These are phyloP conservation scores for Cephonodes hylas DNA, from an alignment of 2,888 invertebrate species.

Conservation along the genomic window DNA sequence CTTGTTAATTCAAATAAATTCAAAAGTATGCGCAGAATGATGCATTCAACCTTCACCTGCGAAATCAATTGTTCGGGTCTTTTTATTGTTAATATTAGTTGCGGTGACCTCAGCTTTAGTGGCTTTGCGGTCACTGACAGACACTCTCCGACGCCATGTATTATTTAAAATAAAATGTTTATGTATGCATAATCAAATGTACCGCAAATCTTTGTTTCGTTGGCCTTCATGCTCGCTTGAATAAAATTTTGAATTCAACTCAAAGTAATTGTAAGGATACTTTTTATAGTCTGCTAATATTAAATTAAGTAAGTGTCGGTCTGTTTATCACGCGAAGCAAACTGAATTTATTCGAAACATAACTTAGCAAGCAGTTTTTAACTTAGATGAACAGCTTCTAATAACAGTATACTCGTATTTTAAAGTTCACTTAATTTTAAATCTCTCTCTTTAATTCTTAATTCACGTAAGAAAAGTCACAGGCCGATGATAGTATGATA, in stretches of 20 bases:
- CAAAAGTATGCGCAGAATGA: neutral
- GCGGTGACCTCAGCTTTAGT: neutral
- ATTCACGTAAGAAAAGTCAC: too few relatives aligned
- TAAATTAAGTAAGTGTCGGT: too few relatives aligned
- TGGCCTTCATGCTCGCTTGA: neutral
- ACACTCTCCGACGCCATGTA: neutral
- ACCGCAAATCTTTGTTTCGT: neutral
- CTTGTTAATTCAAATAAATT: neutral
- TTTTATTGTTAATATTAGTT: neutral
- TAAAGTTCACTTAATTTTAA: too few relatives aligned
- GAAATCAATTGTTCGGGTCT: neutral
- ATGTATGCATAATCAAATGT: neutral
- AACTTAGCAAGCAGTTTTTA: too few relatives aligned
- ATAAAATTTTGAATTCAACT: neutral
- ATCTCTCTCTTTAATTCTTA: too few relatives aligned
- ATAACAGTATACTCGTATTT: too few relatives aligned
- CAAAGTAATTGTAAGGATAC: neutral
- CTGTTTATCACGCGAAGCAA: too few relatives aligned
- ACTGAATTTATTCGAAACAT: too few relatives aligned
- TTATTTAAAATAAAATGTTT: neutral
- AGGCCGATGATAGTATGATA: too few relatives aligned
- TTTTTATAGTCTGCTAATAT: neutral
- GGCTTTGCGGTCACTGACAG: neutral
- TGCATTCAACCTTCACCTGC: neutral
- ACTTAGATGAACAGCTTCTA: too few relatives aligned